Percentiles rank a stretch among this genome's conserved stretches.
phyloP scores from a whole-genome alignment of 2,113 vertebrate species.

The Gymnogyps californianus region DNA sequence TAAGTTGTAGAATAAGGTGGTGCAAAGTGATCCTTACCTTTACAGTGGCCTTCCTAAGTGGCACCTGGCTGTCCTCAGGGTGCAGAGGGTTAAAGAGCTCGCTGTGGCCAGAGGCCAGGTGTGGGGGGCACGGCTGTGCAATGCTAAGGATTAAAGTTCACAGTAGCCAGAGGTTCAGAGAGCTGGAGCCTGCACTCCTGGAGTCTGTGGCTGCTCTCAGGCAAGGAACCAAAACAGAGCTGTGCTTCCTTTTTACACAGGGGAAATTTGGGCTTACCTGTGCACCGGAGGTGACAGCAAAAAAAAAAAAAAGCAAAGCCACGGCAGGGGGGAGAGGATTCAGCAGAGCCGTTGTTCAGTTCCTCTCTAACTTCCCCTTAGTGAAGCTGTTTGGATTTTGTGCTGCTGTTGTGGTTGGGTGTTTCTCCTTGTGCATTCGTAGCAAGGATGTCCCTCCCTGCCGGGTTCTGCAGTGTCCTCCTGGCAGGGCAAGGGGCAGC shows the following conservation, averaged over 20 bases:
- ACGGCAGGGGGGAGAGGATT: rapidly evolving
- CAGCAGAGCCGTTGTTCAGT: neutral
- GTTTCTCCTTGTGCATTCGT: rapidly evolving
- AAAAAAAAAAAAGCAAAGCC: neutral
- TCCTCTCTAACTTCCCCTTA: neutral
- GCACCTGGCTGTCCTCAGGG: neutral
- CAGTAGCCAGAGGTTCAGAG: neutral
- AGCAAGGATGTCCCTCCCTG: neutral
- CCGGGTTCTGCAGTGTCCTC: neutral
- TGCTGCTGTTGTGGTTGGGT: neutral
- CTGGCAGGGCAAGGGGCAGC: neutral
- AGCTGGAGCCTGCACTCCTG: neutral
- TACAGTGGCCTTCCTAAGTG: neutral
- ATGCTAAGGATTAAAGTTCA: neutral
- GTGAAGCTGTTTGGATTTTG: neutral
- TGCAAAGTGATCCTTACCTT: neutral
- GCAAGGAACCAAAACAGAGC: neutral
- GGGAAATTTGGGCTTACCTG: neutral
- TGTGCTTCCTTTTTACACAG: neutral
- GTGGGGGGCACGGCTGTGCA: neutral
- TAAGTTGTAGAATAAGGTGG: neutral
- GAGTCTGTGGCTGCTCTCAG: neutral
- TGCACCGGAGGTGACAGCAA: neutral
- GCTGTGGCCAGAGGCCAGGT: neutral
- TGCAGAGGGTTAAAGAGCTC: neutral